phyloP scores from a whole-genome alignment of 2,888 invertebrate genomes.

The Rhodophaea formosa region DNA sequence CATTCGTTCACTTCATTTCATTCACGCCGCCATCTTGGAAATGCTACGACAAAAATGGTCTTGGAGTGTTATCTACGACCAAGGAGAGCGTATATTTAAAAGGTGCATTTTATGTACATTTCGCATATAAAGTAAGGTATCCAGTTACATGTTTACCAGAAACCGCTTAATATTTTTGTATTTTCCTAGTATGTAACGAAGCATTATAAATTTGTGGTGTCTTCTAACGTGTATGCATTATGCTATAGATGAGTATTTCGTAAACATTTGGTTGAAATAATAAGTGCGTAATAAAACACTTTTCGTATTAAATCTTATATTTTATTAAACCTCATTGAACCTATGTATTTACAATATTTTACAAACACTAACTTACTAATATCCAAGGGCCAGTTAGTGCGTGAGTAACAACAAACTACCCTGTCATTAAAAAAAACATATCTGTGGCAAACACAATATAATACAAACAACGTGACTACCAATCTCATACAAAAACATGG shows the following conservation, averaged over 20 bases:
- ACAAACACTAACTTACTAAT: too few relatives aligned
- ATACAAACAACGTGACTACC: too few relatives aligned
- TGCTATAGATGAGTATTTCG: conserved; percentile 76
- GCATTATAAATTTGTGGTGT: conserved; percentile 68
- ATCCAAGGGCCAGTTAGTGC: neutral
- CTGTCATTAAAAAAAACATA: too few relatives aligned
- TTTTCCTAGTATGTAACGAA: conserved; percentile 75
- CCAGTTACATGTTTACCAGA: conserved; percentile 61
- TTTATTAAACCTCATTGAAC: conserved; percentile 34
- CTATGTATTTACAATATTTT: conserved; percentile 1
- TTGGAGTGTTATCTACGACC: conserved; percentile 69
- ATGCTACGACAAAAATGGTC: conserved; percentile 45
- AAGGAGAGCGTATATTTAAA: conserved; percentile 50
- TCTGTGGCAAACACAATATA: too few relatives aligned
- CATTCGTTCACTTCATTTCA: neutral
- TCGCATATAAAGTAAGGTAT: conserved; percentile 56
- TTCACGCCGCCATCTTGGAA: conserved; percentile 30
- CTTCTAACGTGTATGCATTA: conserved; percentile 76
- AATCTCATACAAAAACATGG: too few relatives aligned
- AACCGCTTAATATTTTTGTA: conserved; percentile 81
- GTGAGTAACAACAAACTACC: too few relatives aligned
- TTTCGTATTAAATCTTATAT: conserved; percentile 63
- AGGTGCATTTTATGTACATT: conserved; percentile 65
- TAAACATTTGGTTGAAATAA: conserved; percentile 80
- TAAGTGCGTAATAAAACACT: conserved; percentile 81